phyloP scores from a whole-genome alignment of 2,113 vertebrate genomes.

The Egretta garzetta region DNA sequence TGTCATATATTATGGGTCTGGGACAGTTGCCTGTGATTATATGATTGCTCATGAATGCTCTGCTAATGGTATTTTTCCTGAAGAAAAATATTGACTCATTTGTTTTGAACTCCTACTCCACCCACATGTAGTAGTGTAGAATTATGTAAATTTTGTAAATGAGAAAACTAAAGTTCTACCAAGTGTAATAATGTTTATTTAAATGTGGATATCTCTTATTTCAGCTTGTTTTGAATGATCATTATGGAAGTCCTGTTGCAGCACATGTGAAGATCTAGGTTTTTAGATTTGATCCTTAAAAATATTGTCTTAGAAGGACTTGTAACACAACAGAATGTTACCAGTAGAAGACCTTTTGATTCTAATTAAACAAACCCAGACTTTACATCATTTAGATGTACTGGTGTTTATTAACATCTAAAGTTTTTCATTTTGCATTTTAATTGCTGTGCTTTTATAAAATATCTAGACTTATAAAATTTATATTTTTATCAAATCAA shows the following conservation, averaged over 20 bases:
- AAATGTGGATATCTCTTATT: background rate
- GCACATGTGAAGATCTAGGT: background rate
- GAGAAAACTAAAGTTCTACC: conserved; percentile 59
- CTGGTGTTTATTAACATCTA: background rate
- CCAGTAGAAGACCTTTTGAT: background rate
- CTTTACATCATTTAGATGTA: background rate
- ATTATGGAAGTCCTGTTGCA: background rate
- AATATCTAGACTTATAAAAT: background rate
- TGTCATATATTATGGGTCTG: conserved; percentile 49
- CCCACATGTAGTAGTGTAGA: conserved; percentile 59
- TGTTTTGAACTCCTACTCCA: conserved; percentile 69
- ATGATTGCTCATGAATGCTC: conserved; percentile 68
- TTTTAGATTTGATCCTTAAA: background rate
- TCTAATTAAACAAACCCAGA: background rate
- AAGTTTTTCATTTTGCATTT: background rate
- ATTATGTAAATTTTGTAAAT: conserved; percentile 67
- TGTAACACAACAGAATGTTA: background rate
- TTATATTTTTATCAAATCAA: background rate
- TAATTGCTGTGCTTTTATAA: background rate
- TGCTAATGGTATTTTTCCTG: conserved; percentile 64
- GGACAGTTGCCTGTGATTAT: conserved; percentile 68
- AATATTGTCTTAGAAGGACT: background rate
- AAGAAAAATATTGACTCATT: conserved; percentile 72
- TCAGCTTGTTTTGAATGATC: background rate
- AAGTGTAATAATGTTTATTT: conserved; percentile 17